phyloP scores from a whole-genome alignment of 2,888 invertebrate genomes.

The Eupithecia insigniata region DNA sequence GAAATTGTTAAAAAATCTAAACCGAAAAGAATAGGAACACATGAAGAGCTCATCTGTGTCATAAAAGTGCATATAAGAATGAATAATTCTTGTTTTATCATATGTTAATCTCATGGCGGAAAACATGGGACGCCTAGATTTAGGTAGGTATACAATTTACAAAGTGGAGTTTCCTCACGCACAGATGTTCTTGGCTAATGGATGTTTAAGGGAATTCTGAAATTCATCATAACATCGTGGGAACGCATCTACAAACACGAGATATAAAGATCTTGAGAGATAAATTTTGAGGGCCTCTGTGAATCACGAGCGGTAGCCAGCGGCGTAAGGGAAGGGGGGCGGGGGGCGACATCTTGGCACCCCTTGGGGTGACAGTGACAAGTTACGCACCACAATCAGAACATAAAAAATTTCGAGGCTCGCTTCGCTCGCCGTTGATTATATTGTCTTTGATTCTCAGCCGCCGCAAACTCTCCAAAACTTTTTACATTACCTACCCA shows the following conservation, averaged over 20 bases:
- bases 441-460: too few relatives aligned
- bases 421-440: too few relatives aligned
- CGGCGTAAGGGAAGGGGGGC: too few relatives aligned
- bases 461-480: too few relatives aligned
- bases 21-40: neutral
- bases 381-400: too few relatives aligned
- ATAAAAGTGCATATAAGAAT: neutral
- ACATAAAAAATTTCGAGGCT: too few relatives aligned
- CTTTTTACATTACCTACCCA: too few relatives aligned
- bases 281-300: neutral
- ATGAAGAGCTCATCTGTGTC: neutral
- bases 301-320: neutral
- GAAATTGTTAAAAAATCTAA: too few relatives aligned
- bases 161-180: neutral
- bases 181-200: neutral
- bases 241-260: slow-evolving; percentile 3
- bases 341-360: too few relatives aligned
- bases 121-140: neutral
- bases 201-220: neutral
- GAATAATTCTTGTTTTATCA: neutral
- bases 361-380: too few relatives aligned
- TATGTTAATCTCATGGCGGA: neutral
- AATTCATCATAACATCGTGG: neutral
- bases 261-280: neutral
- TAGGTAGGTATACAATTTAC: neutral